Evolutionary conservation across 1,140 invertebrate species (phyloP).

Genomic region (Diorhabda elongata): DNA sequence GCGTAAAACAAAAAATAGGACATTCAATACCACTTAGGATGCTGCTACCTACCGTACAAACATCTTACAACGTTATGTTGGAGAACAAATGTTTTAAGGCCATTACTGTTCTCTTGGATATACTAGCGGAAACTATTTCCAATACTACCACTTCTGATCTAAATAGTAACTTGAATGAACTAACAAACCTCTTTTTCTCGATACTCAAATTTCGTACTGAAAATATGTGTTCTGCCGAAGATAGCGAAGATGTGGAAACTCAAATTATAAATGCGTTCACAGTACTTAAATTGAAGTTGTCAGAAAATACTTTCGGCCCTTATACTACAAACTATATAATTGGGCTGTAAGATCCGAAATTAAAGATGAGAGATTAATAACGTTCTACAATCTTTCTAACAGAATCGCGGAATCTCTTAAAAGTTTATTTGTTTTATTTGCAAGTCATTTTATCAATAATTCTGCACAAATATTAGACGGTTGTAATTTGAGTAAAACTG

Average conservation of each 20-base stretch:
- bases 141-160: slow-evolving; percentile 58
- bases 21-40: slow-evolving; percentile 66
- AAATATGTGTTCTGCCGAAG: slow-evolving; percentile 43
- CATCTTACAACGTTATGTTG: slow-evolving; percentile 62
- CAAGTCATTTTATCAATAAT: slow-evolving; percentile 78
- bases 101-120: slow-evolving; percentile 66
- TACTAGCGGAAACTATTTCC: slow-evolving; percentile 67
- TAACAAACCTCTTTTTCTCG: slow-evolving; percentile 71
- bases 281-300: slow-evolving; percentile 77
- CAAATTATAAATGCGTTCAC: slow-evolving; percentile 70
- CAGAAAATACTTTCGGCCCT: slow-evolving; percentile 82
- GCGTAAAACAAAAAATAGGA: slow-evolving; percentile 65
- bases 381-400: slow-evolving; percentile 62
- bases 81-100: slow-evolving; percentile 56
- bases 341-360: slow-evolving; percentile 66
- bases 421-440: slow-evolving; percentile 85
- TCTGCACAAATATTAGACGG: slow-evolving; percentile 64
- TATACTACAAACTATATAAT: slow-evolving; percentile 81
- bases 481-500: slow-evolving; percentile 54
- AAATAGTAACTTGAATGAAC: slow-evolving; percentile 56
- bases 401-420: slow-evolving; percentile 78
- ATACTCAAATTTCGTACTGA: slow-evolving; percentile 67
- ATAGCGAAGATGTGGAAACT: slow-evolving; percentile 58
- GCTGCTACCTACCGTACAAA: slow-evolving; percentile 68
- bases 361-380: slow-evolving; percentile 55